Base-by-base conservation (phyloP, 1,140 invertebrate genomes). In the Brachionus paranguensis region DNA sequence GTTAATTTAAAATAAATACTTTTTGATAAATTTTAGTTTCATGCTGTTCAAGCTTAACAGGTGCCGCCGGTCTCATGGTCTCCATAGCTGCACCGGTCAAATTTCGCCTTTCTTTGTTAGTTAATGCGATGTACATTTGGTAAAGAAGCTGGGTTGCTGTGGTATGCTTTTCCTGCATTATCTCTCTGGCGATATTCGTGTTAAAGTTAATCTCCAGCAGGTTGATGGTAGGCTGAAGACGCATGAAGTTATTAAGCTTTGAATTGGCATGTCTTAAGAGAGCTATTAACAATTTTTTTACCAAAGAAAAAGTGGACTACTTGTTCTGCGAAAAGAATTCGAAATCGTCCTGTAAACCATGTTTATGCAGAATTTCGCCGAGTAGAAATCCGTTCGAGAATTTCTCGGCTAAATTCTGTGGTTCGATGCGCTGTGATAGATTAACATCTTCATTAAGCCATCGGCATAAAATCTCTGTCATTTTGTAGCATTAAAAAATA, bases 161-260 rank as follows among this genome's bases (percentile, higher is more conserved):
- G 1, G 88, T 87, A 85, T 88, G 88, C 76, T 86, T 87, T 79
- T 89, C 88, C 17, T 87, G 89, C 89, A 90, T 90, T 55, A 90
- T 87, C 85, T 88, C 87, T 33, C 87, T 84, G 14, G 88, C 89
- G 41, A 87, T 74, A 85, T 88, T 89, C n/a, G 88, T 89, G 65
- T 90, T 88, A 86, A 89, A 89, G 43, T 87, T 88, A 60, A 90
- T 88, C 17, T 86, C 88, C 65, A 90, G 85, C 29, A 89, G 84
- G 84, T 89, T 87, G 24, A 90, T 85, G 12, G 86, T 86, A 20
- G 88, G 89, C 78, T 89, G 88, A 72, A 90, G 60, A 20, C 89
- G 85, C 27, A 87, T 89, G 79, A 90, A 89, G 85, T 90, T 90
- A 84, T 89, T 89, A 79, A 90, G 87, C 85, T 89, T 89, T n/a